Conservation (phyloP, 1,140 invertebrate genomes). For the Whitmania pigra region DNA sequence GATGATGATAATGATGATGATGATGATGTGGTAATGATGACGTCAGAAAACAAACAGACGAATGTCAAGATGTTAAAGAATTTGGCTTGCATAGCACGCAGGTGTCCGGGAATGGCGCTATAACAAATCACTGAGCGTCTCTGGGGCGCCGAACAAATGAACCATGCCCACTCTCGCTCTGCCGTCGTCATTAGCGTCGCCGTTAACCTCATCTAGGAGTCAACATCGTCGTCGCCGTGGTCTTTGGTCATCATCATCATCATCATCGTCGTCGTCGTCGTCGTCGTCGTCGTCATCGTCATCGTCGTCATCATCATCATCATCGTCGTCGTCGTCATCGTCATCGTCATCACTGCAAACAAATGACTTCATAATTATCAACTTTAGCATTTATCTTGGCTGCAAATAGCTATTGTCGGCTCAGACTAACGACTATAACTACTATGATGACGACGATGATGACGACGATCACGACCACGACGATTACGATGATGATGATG, state of each 20-base stretch:
- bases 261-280: conserved; percentile 23
- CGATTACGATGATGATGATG: too few relatives aligned
- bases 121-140: too few relatives aligned
- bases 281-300: conserved; percentile 27
- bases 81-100: too few relatives aligned
- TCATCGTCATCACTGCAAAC: neutral
- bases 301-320: conserved; percentile 25
- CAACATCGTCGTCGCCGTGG: conserved; percentile 11
- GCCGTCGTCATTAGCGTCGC: neutral
- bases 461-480: too few relatives aligned
- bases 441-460: too few relatives aligned
- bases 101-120: too few relatives aligned
- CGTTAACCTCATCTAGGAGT: conserved; percentile 4
- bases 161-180: too few relatives aligned
- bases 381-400: neutral
- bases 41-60: too few relatives aligned
- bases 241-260: conserved; percentile 17
- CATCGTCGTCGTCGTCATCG: conserved; percentile 20
- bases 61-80: too few relatives aligned
- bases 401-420: neutral
- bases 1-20: neutral
- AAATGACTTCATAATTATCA: neutral
- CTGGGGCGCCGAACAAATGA: too few relatives aligned
- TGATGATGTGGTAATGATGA: neutral
- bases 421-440: neutral